A percentile compares a stretch with the other conserved stretches of the same genome.
These are phyloP conservation scores for Chelon labrosus DNA, from an alignment of 2,797 vertebrate genomes.

Conservation along the genomic window DNA sequence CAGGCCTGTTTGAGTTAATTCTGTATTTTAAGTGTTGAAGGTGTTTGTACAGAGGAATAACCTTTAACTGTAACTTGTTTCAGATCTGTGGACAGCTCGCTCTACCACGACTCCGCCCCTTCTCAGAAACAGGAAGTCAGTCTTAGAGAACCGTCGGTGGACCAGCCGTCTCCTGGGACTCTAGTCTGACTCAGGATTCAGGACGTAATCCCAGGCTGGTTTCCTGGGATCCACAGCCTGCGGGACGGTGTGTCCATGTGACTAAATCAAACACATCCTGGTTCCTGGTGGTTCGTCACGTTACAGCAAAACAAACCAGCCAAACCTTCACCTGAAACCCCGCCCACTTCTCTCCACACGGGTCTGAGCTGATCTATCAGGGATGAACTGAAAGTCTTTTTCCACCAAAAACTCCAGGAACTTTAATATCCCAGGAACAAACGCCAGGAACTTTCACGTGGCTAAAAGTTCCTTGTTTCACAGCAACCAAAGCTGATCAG, in stretches of 20 bases:
- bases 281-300: no score
- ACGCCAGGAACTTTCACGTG: no score
- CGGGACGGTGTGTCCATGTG: background rate
- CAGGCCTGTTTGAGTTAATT: no score
- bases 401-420: no score
- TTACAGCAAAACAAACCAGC: background rate
- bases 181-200: slow-evolving; percentile 73
- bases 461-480: no score
- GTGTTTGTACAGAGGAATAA: no score
- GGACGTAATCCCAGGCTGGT: no score
- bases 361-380: no score
- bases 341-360: background rate
- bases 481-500: no score
- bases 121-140: slow-evolving; percentile 77
- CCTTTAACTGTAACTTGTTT: background rate
- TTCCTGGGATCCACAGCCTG: slow-evolving; percentile 17
- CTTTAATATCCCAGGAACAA: no score
- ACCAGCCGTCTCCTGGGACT: slow-evolving; percentile 81
- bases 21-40: no score
- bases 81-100: slow-evolving; percentile 74
- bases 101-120: slow-evolving; percentile 74
- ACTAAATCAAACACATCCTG: background rate
- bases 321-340: background rate
- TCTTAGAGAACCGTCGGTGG: slow-evolving; percentile 62
- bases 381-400: no score